Conservation (phyloP, 2,113 vertebrate species). For the Platysternon megacephalum region DNA sequence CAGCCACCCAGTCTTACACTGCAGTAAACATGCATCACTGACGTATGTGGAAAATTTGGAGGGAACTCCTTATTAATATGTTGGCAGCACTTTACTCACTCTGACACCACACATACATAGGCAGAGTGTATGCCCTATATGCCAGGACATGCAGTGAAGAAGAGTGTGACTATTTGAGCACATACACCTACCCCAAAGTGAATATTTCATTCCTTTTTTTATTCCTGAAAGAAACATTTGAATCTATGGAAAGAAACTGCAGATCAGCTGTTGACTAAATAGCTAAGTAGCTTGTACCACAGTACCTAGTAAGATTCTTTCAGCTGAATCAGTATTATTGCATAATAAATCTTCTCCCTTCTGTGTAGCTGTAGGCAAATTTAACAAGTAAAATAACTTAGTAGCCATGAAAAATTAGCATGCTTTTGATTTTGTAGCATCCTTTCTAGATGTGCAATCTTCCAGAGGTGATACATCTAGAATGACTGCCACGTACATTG, state of each 20-base stretch:
- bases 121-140: not conserved
- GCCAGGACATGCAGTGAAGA: not conserved
- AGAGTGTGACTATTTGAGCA: not conserved
- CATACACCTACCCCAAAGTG: not conserved
- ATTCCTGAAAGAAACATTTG: not conserved
- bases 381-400: slow-evolving; percentile 12
- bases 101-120: not conserved
- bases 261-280: not conserved
- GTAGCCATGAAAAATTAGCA: slow-evolving; percentile 7
- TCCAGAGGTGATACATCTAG: not conserved
- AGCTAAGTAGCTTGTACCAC: not conserved
- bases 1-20: not conserved
- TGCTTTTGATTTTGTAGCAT: not conserved
- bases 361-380: not conserved
- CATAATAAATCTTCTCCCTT: not conserved
- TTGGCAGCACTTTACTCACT: not conserved
- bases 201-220: not conserved
- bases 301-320: not conserved
- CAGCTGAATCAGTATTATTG: not conserved
- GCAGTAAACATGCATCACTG: not conserved
- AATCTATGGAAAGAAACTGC: not conserved
- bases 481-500: too few relatives aligned
- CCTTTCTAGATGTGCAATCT: not conserved
- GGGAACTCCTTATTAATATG: not conserved
- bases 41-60: not conserved